phyloP scores from a whole-genome alignment of 1,140 invertebrate genomes.

The Mycetomoellerius zeteki region DNA sequence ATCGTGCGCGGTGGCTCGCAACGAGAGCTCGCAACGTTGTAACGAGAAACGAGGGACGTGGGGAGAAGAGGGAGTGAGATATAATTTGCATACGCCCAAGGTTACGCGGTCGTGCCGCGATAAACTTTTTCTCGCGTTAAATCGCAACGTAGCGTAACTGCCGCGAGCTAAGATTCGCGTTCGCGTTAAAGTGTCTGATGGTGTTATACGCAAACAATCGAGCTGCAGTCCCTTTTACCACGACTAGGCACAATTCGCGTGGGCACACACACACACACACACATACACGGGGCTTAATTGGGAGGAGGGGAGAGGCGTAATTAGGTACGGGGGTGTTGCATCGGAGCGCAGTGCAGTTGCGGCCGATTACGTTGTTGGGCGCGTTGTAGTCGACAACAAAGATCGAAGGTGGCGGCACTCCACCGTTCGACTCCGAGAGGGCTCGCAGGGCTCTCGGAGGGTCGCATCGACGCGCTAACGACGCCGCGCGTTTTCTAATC shows the following conservation, averaged over 20 bases:
- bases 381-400: constrained; percentile 22
- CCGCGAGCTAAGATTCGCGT: constrained; percentile 26
- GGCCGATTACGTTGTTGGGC: constrained; percentile 30
- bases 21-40: neutral
- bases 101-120: constrained; percentile 5
- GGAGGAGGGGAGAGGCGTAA: neutral
- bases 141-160: neutral
- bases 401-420: constrained; percentile 16
- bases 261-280: neutral
- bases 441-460: neutral
- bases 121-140: constrained; percentile 30
- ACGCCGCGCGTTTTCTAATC: constrained; percentile 64
- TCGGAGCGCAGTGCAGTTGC: constrained; percentile 35
- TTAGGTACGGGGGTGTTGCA: constrained; percentile 44
- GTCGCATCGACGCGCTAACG: constrained; percentile 52
- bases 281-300: constrained; percentile 14
- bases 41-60: neutral
- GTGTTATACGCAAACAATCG: neutral
- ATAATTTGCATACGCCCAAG: constrained; percentile 54
- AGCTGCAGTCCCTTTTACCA: constrained; percentile 10
- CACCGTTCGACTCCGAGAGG: neutral
- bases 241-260: neutral
- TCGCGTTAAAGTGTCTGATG: neutral
- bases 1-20: neutral
- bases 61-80: neutral